phyloP scores from a whole-genome alignment of 2,888 invertebrate genomes.

The Penaeus monodon region DNA sequence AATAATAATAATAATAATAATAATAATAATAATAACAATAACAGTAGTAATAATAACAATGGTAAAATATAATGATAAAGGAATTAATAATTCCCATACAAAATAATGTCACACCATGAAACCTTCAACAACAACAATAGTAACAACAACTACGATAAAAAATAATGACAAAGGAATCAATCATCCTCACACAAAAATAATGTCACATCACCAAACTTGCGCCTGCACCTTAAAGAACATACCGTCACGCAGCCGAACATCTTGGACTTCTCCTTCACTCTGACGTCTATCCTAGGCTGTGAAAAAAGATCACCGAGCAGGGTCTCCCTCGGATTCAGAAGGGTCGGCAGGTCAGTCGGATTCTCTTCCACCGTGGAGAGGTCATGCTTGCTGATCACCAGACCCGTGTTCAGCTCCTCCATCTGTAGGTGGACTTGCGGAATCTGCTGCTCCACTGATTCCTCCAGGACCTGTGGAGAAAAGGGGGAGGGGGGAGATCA shows the following conservation, averaged over 20 bases:
- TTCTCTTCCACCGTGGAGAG: slow-evolving; percentile 53
- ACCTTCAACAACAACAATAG: neutral
- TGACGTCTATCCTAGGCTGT: slow-evolving; percentile 5
- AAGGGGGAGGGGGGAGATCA: no score
- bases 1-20: no score
- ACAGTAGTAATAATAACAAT: no score
- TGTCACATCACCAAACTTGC: neutral
- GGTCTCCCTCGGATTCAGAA: slow-evolving; percentile 48
- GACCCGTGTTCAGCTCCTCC: neutral
- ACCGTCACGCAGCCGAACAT: slow-evolving; percentile 32
- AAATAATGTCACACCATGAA: neutral
- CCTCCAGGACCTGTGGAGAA: no score
- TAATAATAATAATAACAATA: no score
- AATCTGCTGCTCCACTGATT: neutral
- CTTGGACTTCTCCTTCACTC: slow-evolving; percentile 10
- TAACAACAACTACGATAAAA: no score
- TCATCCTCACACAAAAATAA: neutral
- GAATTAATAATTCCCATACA: no score
- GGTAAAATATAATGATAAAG: no score
- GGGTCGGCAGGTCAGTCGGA: slow-evolving; percentile 43
- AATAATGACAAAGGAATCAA: no score
- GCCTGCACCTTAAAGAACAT: neutral
- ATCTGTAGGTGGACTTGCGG: neutral
- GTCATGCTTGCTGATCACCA: slow-evolving; percentile 44
- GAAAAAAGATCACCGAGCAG: slow-evolving; percentile 46